Evolutionary conservation across 2,113 vertebrate genomes (phyloP).

Genomic region (Acrocephalus kingi): DNA sequence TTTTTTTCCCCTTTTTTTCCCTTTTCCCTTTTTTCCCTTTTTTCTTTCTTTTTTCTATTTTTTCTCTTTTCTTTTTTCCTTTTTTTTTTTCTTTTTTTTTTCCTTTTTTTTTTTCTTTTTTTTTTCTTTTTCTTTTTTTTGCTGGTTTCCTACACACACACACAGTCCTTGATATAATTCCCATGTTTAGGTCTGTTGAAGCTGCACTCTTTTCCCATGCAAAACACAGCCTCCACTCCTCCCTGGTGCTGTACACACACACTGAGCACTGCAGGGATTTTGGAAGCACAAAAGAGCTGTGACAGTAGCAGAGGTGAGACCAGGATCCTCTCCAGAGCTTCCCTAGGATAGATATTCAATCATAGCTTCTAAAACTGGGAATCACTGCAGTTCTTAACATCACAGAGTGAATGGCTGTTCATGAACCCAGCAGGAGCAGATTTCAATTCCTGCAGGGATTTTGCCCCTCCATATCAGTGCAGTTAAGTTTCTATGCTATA

Average conservation of each 20-base stretch:
- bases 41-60: too few species aligned
- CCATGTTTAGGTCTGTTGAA: not conserved
- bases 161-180: not conserved
- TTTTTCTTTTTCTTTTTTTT: too few species aligned
- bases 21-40: fast-evolving
- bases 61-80: too few species aligned
- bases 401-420: not conserved
- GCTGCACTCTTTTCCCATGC: not conserved
- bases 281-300: not conserved
- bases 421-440: not conserved
- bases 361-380: not conserved
- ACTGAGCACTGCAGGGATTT: not conserved
- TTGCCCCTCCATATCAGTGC: not conserved
- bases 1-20: too few species aligned
- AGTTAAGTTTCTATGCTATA: not conserved
- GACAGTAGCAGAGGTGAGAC: not conserved
- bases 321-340: not conserved
- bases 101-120: too few species aligned
- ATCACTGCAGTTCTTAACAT: not conserved
- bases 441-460: not conserved
- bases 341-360: not conserved
- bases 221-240: not conserved
- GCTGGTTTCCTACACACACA: not conserved
- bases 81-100: too few species aligned
- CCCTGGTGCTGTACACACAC: not conserved